Evolutionary conservation across 1,140 invertebrate species (phyloP).

Genomic region (Drosophila nigromelanica): DNA sequence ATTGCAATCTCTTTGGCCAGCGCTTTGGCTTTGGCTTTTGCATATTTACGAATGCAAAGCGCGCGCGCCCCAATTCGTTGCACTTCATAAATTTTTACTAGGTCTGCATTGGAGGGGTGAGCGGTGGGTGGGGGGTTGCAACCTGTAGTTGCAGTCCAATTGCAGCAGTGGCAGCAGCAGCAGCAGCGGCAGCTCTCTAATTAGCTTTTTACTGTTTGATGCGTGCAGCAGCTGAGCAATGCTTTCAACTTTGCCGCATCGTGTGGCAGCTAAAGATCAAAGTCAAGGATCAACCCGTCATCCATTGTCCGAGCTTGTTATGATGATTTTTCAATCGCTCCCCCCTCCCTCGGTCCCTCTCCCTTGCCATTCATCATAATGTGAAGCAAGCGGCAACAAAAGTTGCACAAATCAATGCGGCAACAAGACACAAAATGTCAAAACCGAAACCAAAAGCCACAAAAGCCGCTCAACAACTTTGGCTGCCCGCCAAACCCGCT

Average conservation of each 20-base stretch:
- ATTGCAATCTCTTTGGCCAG: background rate
- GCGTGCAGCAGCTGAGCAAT: constrained; percentile 43
- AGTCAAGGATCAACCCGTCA: constrained; percentile 69
- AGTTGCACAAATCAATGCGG: constrained; percentile 71
- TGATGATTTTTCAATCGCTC: constrained; percentile 58
- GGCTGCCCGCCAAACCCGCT: constrained; percentile 18
- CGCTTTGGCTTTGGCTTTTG: constrained; percentile 22
- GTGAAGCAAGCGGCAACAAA: constrained; percentile 44
- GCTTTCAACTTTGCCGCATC: constrained; percentile 72
- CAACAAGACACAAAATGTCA: constrained; percentile 56
- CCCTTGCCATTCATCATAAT: constrained; percentile 69
- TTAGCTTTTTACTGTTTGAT: constrained; percentile 20
- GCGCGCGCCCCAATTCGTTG: constrained; percentile 67
- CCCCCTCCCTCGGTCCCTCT: constrained; percentile 15
- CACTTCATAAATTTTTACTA: constrained; percentile 80
- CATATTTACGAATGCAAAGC: constrained; percentile 57
- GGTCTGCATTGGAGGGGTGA: constrained; percentile 3
- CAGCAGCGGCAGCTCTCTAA: constrained; percentile 21
- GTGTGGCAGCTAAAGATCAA: constrained; percentile 75
- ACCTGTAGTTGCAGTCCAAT: constrained; percentile 19
- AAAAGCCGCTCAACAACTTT: constrained; percentile 62
- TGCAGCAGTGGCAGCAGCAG: constrained; percentile 25
- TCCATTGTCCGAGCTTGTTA: constrained; percentile 61
- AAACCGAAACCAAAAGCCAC: constrained; percentile 30
- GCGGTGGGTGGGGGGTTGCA: background rate